Percentiles rank a stretch among this genome's conserved stretches.
Evolutionary conservation across 2,113 vertebrate genomes (phyloP).

Genomic region (Eudyptes chrysolophus): DNA sequence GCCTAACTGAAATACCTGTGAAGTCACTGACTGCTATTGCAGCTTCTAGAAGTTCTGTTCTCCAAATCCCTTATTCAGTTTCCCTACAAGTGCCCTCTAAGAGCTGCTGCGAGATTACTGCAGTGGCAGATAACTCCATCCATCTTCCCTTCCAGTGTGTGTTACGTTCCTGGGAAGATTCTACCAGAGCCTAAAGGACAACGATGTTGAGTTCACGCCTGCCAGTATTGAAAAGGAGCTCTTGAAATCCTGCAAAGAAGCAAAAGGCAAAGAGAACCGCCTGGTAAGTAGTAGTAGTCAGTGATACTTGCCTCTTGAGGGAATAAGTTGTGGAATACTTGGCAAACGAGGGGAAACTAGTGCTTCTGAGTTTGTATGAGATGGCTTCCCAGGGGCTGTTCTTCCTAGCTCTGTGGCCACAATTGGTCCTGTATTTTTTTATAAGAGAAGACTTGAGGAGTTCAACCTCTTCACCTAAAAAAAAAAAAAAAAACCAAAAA

Average conservation of each 20-base stretch:
- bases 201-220: slow-evolving; percentile 80
- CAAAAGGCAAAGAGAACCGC: slow-evolving; percentile 94
- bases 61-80: neutral
- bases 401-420: neutral
- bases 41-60: neutral
- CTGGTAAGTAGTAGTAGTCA: slow-evolving; percentile 82
- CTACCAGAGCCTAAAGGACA: slow-evolving; percentile 87
- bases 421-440: neutral
- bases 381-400: neutral
- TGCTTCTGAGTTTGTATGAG: neutral
- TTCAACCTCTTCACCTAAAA: neutral
- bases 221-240: slow-evolving; percentile 87
- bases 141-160: slow-evolving; percentile 84
- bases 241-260: slow-evolving; percentile 83
- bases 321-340: neutral
- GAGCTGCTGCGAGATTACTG: neutral
- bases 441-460: neutral
- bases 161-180: slow-evolving; percentile 89
- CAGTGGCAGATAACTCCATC: neutral
- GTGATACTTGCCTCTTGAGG: neutral
- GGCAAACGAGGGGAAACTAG: neutral
- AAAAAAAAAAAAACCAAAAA: neutral
- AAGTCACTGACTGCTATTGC: neutral
- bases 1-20: neutral
- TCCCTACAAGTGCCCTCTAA: neutral